Evolutionary conservation across 2,797 vertebrate species (phyloP), one percentile per base, ranked within the genome.

Genomic region (Tenualosa thibaudeaui): DNA sequence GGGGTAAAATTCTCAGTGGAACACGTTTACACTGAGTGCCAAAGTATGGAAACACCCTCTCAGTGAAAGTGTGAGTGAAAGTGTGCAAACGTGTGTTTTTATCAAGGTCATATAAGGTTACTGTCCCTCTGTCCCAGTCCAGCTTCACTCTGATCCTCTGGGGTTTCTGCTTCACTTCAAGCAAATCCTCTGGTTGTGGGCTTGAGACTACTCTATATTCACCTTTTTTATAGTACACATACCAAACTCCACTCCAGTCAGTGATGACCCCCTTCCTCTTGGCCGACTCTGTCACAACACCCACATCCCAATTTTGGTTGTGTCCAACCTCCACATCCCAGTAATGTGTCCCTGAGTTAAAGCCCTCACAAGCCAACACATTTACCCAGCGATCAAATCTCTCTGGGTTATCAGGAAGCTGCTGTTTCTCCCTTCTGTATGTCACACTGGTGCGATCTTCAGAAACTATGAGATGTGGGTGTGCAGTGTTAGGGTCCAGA

Each of bases 251-350:
- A 37, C 7, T 12, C 12, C 65, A 12, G 26, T 37, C 3, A 1
- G 12, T 15, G 1, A 12, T 2, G 1, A n/a, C 5, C 19, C 9
- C 53, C 53, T 83, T 85, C 24, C 85, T 86, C 81, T 60, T 22
- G 19, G n/a, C 85, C 12, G 81, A 86, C 54, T 86, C 81, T 50
- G 85, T 60, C 65, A 83, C 49, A 31, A 86, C 85, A 26, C 85
- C 85, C 13, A 86, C 12, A 19, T 0, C 1, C 85, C 85, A 86
- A n/a, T 22, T 0, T 56, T 17, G 58, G n/a, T 10, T 40, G 19
- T 83, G 46, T 71, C 51, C 51, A 50, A 86, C 81, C 50, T 86
- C 58, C 37, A 86, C 40, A 54, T 86, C 81, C 85, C 85, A 86
- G 51, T 51, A 54, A 60, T 85, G 84, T 5, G 53, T 19, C 60